These are phyloP conservation scores for Lampris incognitus DNA, from an alignment of 2,113 vertebrate species.

Conservation along the genomic window DNA sequence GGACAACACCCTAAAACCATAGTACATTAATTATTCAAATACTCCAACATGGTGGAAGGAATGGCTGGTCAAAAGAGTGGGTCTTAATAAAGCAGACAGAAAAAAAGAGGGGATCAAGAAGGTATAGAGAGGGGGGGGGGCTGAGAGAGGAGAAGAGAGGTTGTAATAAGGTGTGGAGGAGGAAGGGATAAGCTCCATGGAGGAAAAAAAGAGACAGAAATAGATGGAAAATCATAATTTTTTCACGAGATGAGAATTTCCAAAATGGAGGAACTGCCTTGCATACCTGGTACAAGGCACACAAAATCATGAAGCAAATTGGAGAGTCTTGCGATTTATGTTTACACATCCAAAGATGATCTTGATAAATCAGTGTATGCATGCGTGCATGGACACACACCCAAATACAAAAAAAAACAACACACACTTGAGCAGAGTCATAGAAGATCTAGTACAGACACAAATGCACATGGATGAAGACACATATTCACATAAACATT, in stretches of 20 bases:
- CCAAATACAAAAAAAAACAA: conserved; percentile 17
- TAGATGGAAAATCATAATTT: conserved; percentile 1
- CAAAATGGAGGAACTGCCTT: neutral
- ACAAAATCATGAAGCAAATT: neutral
- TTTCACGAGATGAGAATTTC: neutral
- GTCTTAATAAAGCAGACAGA: neutral
- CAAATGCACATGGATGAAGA: conserved; percentile 10
- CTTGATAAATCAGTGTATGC: conserved; percentile 12
- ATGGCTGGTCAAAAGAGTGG: too few species aligned
- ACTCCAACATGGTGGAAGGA: too few species aligned
- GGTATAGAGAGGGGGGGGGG: neutral
- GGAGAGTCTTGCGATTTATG: conserved; percentile 33
- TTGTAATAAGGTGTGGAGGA: neutral
- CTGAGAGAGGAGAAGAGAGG: neutral
- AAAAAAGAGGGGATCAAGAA: neutral
- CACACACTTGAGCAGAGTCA: conserved; percentile 7
- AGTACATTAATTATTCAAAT: neutral
- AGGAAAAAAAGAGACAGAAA: conserved; percentile 1
- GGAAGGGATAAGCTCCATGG: neutral
- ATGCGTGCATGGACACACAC: conserved; percentile 9
- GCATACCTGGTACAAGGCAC: neutral
- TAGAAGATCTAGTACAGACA: conserved; percentile 15
- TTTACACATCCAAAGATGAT: conserved; percentile 28
- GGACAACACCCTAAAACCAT: conserved; percentile 46
- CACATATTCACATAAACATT: neutral